Evolutionary conservation across 2,888 invertebrate genomes (phyloP), one percentile per base, ranked within the genome.

Genomic region (Nomada fabriciana): DNA sequence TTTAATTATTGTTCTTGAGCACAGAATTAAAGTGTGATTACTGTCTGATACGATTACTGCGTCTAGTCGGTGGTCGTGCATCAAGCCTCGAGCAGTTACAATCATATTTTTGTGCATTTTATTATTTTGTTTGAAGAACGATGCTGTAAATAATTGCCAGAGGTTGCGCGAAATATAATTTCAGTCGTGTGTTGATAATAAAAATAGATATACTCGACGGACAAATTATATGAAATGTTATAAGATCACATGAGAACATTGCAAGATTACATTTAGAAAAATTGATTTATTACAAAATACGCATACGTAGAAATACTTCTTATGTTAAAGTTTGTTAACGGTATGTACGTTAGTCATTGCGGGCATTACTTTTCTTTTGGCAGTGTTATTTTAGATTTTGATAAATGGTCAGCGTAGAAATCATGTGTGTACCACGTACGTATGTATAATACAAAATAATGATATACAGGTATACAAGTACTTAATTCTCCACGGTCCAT

Each of bases 1-100:
- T 87, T 92, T 92, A 92, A 88, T 92, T 92, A 92, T 92, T 92
- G 91, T 93, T 92, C 91, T 92, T 91, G 92, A 92, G 92, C 92
- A 89, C 89, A 89, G 90, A 90, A 90, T 89, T 89, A 77, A 86
- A 90, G 86, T 83, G 82, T 84, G 80, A 71, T 75, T 70, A 84
- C 68, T 43, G 53, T 70, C 74, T 29, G 18, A 25, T 42, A 36
- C 55, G 83, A 84, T 87, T 80, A 76, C 75, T 82, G 84, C 88
- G 84, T 88, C 85, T 84, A 84, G 80, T 72, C 68, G 76, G 81
- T 69, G 71, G 50, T 67, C 67, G 71, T 68, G 74, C 76, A 76
- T 23, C 18, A 20, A 18, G 42, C 18, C 1, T 50, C 7, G 15
- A 61, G 13, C 7, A 36, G 36, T 36, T 47, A 47, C 29, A 25